These are phyloP conservation scores for Ornithoptera priamus DNA, from an alignment of 2,888 invertebrate species.

Conservation along the genomic window DNA sequence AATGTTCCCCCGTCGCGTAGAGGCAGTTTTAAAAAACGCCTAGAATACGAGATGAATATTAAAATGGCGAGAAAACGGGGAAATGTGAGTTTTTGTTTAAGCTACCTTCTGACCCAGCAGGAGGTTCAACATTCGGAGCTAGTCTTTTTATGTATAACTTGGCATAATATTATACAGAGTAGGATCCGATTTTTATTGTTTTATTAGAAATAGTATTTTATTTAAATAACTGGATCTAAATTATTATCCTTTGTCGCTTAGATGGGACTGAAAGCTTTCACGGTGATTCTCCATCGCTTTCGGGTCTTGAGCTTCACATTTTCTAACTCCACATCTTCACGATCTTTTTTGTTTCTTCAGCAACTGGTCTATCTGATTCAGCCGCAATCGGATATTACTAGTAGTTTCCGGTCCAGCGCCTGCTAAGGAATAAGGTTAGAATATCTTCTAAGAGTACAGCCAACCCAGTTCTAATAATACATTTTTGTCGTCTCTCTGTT, in stretches of 20 bases:
- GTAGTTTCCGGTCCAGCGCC: neutral
- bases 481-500: too few relatives aligned
- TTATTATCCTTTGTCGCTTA: too few relatives aligned
- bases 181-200: too few relatives aligned
- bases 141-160: neutral
- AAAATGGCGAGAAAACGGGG: constrained; percentile 5
- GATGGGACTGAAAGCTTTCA: too few relatives aligned
- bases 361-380: too few relatives aligned
- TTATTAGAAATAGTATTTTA: too few relatives aligned
- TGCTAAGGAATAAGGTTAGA: neutral
- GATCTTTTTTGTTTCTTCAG: too few relatives aligned
- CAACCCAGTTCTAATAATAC: too few relatives aligned
- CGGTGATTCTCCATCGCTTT: too few relatives aligned
- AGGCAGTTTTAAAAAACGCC: constrained; percentile 12
- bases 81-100: constrained; percentile 2
- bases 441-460: neutral
- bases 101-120: neutral
- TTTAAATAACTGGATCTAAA: too few relatives aligned
- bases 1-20: constrained; percentile 5
- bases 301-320: too few relatives aligned
- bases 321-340: too few relatives aligned
- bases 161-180: neutral
- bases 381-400: neutral
- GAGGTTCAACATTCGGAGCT: neutral
- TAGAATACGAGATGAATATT: constrained; percentile 27